phyloP scores from a whole-genome alignment of 2,797 vertebrate species.

The Xenentodon cancila region DNA sequence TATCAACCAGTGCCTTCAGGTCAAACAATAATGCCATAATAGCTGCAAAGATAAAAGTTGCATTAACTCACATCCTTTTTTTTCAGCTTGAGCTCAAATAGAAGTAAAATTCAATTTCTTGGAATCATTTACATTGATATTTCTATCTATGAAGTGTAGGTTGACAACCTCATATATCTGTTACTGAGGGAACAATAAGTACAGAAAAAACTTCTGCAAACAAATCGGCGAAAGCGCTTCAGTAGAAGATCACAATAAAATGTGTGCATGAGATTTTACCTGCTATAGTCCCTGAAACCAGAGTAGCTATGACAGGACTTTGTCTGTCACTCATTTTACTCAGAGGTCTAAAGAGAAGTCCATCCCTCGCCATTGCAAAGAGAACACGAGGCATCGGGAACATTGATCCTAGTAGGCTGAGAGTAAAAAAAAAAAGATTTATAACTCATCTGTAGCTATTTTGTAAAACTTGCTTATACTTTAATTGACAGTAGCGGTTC shows the following conservation, averaged over 20 bases:
- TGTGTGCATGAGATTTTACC: conserved; percentile 67
- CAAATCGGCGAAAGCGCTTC: background rate
- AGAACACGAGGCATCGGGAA: conserved; percentile 91
- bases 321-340: conserved; percentile 80
- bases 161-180: background rate
- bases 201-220: background rate
- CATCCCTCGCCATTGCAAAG: conserved; percentile 90
- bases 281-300: conserved; percentile 83
- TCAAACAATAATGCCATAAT: conserved; percentile 88
- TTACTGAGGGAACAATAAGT: background rate
- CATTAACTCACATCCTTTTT: background rate
- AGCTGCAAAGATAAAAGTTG: conserved; percentile 68
- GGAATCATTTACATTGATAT: too few species aligned
- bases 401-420: conserved; percentile 88
- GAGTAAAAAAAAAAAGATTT: conserved; percentile 2
- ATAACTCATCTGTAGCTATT: background rate
- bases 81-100: too few species aligned
- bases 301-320: conserved; percentile 86
- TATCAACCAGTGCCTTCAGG: conserved; percentile 87
- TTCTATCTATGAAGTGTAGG: too few species aligned
- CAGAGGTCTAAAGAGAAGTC: conserved; percentile 87
- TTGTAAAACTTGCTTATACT: background rate
- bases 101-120: too few species aligned
- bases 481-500: background rate
- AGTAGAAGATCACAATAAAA: too few species aligned